Conservation (phyloP, 2,888 invertebrate species). For the Leptura quadrifasciata region DNA sequence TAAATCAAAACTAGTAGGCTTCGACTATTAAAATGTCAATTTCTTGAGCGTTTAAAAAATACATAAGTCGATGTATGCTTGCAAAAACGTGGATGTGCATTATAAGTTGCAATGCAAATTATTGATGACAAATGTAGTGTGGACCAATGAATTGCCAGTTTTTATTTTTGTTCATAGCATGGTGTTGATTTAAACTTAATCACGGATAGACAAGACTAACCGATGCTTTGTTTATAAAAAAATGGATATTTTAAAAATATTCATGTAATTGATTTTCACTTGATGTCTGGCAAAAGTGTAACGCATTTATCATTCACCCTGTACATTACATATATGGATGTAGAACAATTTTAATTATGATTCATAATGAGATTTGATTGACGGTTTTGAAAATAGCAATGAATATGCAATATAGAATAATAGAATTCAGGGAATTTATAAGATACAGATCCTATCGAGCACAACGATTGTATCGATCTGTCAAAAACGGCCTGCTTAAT, state of each 20-base stretch:
- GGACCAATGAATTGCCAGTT: not conserved
- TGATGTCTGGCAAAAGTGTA: not conserved
- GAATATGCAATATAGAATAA: slow-evolving; percentile 14
- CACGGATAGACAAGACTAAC: not conserved
- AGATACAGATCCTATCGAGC: slow-evolving; percentile 49
- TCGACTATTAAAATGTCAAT: not conserved
- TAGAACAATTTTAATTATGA: slow-evolving; percentile 12
- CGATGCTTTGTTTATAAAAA: not conserved
- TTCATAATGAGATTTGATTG: slow-evolving; percentile 10
- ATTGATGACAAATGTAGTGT: not conserved
- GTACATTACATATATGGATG: not conserved
- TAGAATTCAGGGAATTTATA: slow-evolving; percentile 34
- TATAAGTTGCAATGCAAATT: not conserved
- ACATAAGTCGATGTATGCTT: no score
- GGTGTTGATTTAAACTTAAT: not conserved
- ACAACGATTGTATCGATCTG: slow-evolving; percentile 55
- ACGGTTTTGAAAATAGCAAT: slow-evolving; percentile 14
- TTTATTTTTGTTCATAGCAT: not conserved
- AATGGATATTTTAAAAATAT: not conserved
- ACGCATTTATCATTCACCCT: slow-evolving; percentile 39
- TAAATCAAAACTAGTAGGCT: no score
- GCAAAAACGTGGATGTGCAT: no score
- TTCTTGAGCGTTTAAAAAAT: no score
- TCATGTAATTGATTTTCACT: not conserved
- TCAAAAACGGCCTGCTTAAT: slow-evolving; percentile 49